Conservation (phyloP, 2,888 invertebrate species). For the Actias luna region DNA sequence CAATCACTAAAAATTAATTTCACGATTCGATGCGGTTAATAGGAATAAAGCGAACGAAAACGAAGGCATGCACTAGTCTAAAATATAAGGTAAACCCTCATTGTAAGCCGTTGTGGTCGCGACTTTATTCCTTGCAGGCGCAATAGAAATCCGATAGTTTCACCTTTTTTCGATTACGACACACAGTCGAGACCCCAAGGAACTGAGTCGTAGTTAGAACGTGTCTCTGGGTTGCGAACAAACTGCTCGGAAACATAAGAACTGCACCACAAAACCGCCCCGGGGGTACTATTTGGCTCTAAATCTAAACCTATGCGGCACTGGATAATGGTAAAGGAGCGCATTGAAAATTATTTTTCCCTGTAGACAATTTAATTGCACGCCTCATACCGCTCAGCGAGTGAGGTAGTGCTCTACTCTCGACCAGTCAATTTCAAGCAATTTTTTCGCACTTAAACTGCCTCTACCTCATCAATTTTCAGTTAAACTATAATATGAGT, state of each 20-base stretch:
- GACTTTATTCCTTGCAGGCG: not conserved
- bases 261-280: constrained; percentile 3
- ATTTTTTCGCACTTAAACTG: too few relatives aligned
- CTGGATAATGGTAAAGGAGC: not conserved
- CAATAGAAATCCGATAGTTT: not conserved
- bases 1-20: too few relatives aligned
- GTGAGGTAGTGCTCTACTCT: too few relatives aligned
- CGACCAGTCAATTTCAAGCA: too few relatives aligned
- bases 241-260: constrained; percentile 2
- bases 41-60: too few relatives aligned
- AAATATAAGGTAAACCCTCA: too few relatives aligned
- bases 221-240: not conserved
- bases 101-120: not conserved
- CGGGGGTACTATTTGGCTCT: not conserved
- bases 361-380: not conserved
- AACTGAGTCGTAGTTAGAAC: not conserved
- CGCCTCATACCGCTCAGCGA: too few relatives aligned
- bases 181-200: not conserved
- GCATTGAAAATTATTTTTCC: not conserved
- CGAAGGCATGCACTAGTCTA: too few relatives aligned
- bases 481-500: too few relatives aligned
- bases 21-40: too few relatives aligned
- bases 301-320: not conserved
- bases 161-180: not conserved
- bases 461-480: too few relatives aligned